phyloP scores from a whole-genome alignment of 2,888 invertebrate genomes.

The Phyllotreta cruciferae region DNA sequence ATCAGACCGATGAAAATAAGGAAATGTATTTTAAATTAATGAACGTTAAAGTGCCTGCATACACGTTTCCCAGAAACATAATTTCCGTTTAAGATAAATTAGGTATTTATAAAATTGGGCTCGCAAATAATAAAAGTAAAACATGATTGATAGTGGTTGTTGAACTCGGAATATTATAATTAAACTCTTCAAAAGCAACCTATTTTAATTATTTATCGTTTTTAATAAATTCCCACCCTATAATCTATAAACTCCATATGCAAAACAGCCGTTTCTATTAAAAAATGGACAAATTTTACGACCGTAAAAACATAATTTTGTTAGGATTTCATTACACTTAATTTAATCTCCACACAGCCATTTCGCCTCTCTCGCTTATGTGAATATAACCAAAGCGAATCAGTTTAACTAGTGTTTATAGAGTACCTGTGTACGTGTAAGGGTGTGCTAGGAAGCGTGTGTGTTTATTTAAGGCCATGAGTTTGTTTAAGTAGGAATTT shows the following conservation, averaged over 20 bases:
- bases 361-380: neutral
- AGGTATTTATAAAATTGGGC: neutral
- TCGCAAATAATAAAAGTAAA: too few relatives aligned
- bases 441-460: too few relatives aligned
- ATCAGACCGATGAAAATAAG: conserved; percentile 10
- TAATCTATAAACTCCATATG: too few relatives aligned
- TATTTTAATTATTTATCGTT: too few relatives aligned
- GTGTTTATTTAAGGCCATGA: too few relatives aligned
- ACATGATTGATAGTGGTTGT: neutral
- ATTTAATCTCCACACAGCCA: conserved; percentile 2
- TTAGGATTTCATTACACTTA: conserved; percentile 5
- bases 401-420: conserved; percentile 13
- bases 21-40: conserved; percentile 11
- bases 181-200: too few relatives aligned
- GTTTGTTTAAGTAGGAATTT: too few relatives aligned
- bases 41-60: neutral
- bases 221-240: too few relatives aligned
- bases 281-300: too few relatives aligned
- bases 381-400: conserved; percentile 1
- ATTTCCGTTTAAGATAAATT: conserved; percentile 11
- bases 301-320: conserved; percentile 8
- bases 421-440: conserved; percentile 1
- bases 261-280: too few relatives aligned
- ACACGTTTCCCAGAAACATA: conserved; percentile 3
- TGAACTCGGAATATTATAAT: too few relatives aligned